phyloP scores from a whole-genome alignment of 2,113 vertebrate genomes.

The Meles meles region DNA sequence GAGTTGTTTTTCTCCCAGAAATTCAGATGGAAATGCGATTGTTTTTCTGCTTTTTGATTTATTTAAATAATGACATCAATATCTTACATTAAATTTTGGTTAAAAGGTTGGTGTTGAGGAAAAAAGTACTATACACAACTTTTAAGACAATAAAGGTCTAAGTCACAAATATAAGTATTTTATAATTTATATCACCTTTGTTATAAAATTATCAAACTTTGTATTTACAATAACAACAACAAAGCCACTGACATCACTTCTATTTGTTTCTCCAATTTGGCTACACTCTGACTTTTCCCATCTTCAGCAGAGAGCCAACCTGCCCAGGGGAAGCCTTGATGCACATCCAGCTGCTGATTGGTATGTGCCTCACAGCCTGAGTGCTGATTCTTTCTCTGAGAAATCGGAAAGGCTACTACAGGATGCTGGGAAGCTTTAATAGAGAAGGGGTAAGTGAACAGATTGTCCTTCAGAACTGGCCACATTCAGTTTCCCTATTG shows the following conservation, averaged over 20 bases:
- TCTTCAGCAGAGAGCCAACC: not conserved
- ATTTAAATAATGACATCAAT: not conserved
- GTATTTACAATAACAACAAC: not conserved
- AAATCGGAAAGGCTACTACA: not conserved
- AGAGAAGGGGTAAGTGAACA: conserved; percentile 16
- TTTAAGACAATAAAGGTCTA: not conserved
- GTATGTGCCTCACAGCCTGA: not conserved
- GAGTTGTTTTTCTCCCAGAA: not conserved
- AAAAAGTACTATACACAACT: not conserved
- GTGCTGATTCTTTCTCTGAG: not conserved
- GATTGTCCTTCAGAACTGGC: conserved; percentile 27
- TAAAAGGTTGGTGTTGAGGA: not conserved
- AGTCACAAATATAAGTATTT: not conserved
- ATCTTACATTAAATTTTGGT: not conserved
- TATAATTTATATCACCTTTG: not conserved
- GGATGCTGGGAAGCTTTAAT: not conserved
- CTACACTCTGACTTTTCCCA: not conserved
- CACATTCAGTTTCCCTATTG: not conserved
- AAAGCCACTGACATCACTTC: not conserved
- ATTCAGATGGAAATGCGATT: not conserved
- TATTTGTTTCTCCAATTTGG: conserved; percentile 1
- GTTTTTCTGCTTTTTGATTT: not conserved
- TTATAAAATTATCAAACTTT: not conserved
- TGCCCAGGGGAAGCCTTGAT: not conserved
- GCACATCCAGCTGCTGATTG: not conserved